Percentiles rank a stretch among this genome's conserved stretches.
These are phyloP conservation scores for Zygaena filipendulae DNA, from an alignment of 2,888 invertebrate genomes.

Conservation along the genomic window DNA sequence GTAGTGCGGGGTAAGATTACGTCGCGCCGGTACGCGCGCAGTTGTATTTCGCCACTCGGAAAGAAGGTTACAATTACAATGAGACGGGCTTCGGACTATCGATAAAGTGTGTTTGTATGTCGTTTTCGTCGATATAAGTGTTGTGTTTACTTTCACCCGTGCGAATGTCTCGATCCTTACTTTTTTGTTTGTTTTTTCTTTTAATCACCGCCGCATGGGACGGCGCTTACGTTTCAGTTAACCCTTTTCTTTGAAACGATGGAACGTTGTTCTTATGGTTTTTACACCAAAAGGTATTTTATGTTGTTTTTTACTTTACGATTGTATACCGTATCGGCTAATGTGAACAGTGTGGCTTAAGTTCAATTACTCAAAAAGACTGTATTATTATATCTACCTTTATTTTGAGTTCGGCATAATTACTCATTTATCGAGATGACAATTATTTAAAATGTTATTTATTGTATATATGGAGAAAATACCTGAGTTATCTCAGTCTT, in stretches of 20 bases:
- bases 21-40: conserved; percentile 41
- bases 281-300: conserved; percentile 85
- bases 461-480: no score
- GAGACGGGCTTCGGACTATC: conserved; percentile 60
- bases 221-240: conserved; percentile 67
- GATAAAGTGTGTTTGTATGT: conserved; percentile 69
- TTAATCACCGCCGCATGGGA: conserved; percentile 62
- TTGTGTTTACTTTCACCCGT: conserved; percentile 68
- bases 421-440: no score
- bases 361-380: no score
- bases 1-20: conserved; percentile 44
- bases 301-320: conserved; percentile 64
- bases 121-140: conserved; percentile 67
- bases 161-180: conserved; percentile 66
- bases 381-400: no score
- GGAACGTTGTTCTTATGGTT: conserved; percentile 84
- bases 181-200: conserved; percentile 60
- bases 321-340: conserved; percentile 47
- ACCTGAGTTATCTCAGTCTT: no score
- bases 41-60: conserved; percentile 60
- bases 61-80: conserved; percentile 63
- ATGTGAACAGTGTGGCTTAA: conserved; percentile 52
- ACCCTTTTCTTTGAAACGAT: conserved; percentile 73
- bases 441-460: no score
- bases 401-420: no score